phyloP scores from a whole-genome alignment of 1,140 invertebrate genomes.

The Goniozus legneri region DNA sequence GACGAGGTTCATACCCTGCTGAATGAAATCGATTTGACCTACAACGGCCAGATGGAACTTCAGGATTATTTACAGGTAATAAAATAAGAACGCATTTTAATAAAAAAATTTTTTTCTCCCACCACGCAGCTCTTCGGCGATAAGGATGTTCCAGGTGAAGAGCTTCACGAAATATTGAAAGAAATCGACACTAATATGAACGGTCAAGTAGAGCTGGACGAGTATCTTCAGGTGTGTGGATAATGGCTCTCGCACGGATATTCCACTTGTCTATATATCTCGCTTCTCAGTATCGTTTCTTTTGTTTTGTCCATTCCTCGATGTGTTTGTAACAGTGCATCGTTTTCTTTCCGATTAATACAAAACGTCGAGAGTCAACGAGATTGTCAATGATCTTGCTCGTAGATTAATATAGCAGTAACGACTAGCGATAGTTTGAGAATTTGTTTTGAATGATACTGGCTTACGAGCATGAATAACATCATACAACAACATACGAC shows the following conservation, averaged over 20 bases:
- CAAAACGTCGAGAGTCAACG: too few species aligned
- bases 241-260: conserved; percentile 10
- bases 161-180: conserved; percentile 93
- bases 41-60: conserved; percentile 69
- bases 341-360: too few species aligned
- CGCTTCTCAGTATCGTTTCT: conserved; percentile 14
- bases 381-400: too few species aligned
- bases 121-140: conserved; percentile 80
- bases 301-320: too few species aligned
- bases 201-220: conserved; percentile 97
- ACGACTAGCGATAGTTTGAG: too few species aligned
- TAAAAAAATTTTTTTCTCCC: conserved; percentile 32
- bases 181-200: conserved; percentile 99
- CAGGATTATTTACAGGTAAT: conserved; percentile 74
- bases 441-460: too few species aligned
- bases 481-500: too few species aligned
- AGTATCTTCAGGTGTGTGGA: conserved; percentile 90
- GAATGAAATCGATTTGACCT: conserved; percentile 65
- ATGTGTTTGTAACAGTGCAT: too few species aligned
- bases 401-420: too few species aligned
- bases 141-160: conserved; percentile 85
- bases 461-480: too few species aligned
- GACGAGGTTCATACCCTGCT: conserved; percentile 65
- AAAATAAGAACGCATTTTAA: conserved; percentile 33
- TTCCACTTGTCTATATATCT: conserved; percentile 6